Percentiles rank a stretch among this genome's conserved stretches.
phyloP scores from a whole-genome alignment of 2,113 vertebrate genomes.

The Boulengeromyrus knoepffleri region DNA sequence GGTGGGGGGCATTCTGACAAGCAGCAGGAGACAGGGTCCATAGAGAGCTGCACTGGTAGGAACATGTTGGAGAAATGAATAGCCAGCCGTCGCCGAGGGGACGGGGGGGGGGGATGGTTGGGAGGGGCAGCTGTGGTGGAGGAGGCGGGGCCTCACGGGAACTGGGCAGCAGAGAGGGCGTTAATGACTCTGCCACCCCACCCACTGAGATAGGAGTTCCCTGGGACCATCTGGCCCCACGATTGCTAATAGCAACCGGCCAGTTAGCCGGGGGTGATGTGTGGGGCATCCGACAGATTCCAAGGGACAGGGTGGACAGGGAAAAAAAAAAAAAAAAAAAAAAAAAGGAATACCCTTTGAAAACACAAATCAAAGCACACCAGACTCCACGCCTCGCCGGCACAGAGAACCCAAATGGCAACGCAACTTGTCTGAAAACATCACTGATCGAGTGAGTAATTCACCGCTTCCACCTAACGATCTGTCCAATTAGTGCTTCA shows the following conservation, averaged over 20 bases:
- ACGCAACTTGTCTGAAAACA: not conserved
- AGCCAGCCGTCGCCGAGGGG: not conserved
- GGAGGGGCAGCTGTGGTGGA: not conserved
- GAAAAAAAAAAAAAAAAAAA: conserved; percentile 45
- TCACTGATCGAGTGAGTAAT: not conserved
- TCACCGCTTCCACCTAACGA: not conserved
- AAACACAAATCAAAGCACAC: not conserved
- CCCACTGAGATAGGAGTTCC: conserved; percentile 55
- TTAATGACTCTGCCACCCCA: conserved; percentile 38
- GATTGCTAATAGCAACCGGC: conserved; percentile 48
- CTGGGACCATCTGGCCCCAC: conserved; percentile 57
- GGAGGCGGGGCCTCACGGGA: not conserved
- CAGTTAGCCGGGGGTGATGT: not conserved
- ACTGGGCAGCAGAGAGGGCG: conserved; percentile 36
- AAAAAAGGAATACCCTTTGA: conserved; percentile 4
- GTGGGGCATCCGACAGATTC: not conserved
- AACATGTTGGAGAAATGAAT: not conserved
- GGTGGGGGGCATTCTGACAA: not conserved
- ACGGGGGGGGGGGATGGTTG: not conserved
- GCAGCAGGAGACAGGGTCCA: not conserved
- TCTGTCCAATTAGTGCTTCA: not conserved
- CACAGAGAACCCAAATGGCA: not conserved
- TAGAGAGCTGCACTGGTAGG: not conserved
- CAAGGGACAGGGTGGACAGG: conserved; percentile 35
- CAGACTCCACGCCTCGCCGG: not conserved